Evolutionary conservation across 2,888 invertebrate genomes (phyloP), one percentile per base, ranked within the genome.

Genomic region (Polymixis lichenea): DNA sequence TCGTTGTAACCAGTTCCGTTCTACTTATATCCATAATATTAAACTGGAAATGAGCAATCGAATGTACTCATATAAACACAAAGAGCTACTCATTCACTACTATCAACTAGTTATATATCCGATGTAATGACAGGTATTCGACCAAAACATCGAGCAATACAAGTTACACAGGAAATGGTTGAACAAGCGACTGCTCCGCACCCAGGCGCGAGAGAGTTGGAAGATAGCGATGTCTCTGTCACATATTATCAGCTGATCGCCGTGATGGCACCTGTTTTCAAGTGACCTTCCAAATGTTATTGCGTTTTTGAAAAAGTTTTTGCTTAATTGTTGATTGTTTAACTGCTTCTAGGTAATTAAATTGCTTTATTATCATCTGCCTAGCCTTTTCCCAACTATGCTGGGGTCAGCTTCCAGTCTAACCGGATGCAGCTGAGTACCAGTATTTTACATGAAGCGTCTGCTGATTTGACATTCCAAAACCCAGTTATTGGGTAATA

Each of bases 131-230:
- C 78, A 85, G 69, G 74, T 72, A 75, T 85, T 81, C 68, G 68
- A 69, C 67, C 38, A 66, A 75, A 83, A 84, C 73, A 85, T 85
- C 74, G 55, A 72, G 55, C 88, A 83, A 87, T 88, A 90, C 91
- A 88, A 88, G 91, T 91, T 91, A 77, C 82, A 87, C 91, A 92
- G 93, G 93, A 93, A 91, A 89, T 86, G 79, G 77, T 75, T 85
- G 82, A 89, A 87, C 79, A 58, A 64, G 82, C 87, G 89, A 90
- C 89, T 91, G 87, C 84, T 82, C 75, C 87, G 84, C 88, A 87
- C 87, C 86, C 81, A 75, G 61, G 76, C 74, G 68, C 6, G 80
- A 82, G 64, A 70, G 82, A 76, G 88, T 86, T 66, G 65, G 74
- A 22, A 22, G 56, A 58, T 74, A 73, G 72, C 22, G 3, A 66